Base-by-base conservation (phyloP, 2,797 vertebrate species). In the Synanceia verrucosa region DNA sequence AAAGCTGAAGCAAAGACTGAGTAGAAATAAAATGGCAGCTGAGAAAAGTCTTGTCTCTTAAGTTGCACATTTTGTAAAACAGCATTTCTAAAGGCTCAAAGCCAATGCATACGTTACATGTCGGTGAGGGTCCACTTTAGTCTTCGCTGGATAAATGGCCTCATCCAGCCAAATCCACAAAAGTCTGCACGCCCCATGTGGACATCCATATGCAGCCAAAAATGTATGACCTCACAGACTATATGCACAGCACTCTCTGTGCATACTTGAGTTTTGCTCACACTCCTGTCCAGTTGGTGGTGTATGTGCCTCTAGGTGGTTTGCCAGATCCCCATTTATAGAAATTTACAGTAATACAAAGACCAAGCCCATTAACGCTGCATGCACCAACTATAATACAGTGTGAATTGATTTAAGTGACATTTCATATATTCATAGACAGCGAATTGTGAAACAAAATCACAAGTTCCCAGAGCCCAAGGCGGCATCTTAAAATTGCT, bases 11-110 rank as follows among this genome's bases (percentile, higher is more conserved):
- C 48, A 14, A 19, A 61, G 52, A 50, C 52, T 6, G 57, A 68
- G 61, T 69, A 77, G 81, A 56, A 43, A 47, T 12, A 31, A 66
- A 66, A 72, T 37, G 52, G n/a, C 34, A 51, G 44, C 48, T 9
- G 5, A 16, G 28, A 39, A 51, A 48, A 36, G 10, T 39, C 46
- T 5, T 9, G 16, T 47, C 43, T 60, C 36, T 52, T 34, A 60
- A 18, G 64, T 19, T 52, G 24, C 31, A 44, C 21, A 3, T 61
- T 64, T 39, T 41, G 31, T 48, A 12, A 63, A 60, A 28, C 26
- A 8, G 21, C 11, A n/a, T 19, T 44, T 71, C 18, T 36, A 19
- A 57, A 61, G 6, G 13, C 50, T 11, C 9, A n/a, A 41, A 8
- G 3, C 37, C 13, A 41, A 41, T 41, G 18, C 37, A 8, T 41